phyloP scores from a whole-genome alignment of 2,113 vertebrate species.

The Austrofundulus limnaeus region DNA sequence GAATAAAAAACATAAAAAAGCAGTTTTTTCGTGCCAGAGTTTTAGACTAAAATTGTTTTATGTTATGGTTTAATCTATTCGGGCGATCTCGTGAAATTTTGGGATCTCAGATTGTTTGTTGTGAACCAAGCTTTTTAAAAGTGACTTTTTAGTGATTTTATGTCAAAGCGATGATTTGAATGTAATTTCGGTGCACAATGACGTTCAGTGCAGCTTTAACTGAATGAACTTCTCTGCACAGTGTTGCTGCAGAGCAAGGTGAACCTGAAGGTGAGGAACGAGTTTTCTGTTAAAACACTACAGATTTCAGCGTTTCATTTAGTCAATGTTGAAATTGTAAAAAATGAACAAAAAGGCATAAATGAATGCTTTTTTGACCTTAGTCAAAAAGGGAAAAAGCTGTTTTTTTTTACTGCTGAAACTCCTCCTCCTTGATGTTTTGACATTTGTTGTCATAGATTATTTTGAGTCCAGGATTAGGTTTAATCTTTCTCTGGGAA shows the following conservation, averaged over 20 bases:
- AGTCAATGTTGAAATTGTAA: background rate
- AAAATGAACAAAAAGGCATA: background rate
- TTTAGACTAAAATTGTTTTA: too few relatives aligned
- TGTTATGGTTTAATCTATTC: too few relatives aligned
- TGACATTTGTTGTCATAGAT: slow-evolving; percentile 39
- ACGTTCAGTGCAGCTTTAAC: background rate
- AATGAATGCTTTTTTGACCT: background rate
- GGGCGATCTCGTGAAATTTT: too few relatives aligned
- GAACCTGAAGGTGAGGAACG: slow-evolving; percentile 6
- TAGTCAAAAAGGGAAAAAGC: background rate
- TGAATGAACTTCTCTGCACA: background rate
- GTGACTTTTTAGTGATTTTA: background rate
- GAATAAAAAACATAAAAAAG: too few relatives aligned
- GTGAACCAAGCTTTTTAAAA: too few relatives aligned
- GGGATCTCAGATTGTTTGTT: too few relatives aligned
- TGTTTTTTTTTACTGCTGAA: background rate
- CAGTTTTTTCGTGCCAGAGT: too few relatives aligned
- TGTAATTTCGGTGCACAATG: background rate
- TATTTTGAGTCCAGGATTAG: slow-evolving; percentile 41
- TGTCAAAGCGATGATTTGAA: background rate
- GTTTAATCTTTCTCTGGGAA: slow-evolving; percentile 41
- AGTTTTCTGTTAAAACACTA: too few relatives aligned
- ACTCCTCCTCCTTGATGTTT: slow-evolving; percentile 12
- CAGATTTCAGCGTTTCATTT: background rate
- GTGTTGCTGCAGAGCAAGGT: background rate